These are phyloP conservation scores for Hoplodrina ambigua DNA, from an alignment of 2,888 invertebrate genomes.

Conservation along the genomic window DNA sequence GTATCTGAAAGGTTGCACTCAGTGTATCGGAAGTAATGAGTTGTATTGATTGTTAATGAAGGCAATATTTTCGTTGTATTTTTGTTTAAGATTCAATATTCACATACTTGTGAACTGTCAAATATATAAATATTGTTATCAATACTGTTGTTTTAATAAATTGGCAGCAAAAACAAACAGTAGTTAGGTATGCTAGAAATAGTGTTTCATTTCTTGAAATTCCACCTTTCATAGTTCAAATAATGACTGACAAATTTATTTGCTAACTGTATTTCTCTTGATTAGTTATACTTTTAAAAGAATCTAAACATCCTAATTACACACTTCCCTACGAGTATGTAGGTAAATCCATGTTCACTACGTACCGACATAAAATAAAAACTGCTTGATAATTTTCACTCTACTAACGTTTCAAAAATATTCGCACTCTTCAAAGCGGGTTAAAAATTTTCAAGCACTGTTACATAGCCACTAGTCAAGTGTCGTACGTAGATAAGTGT, in stretches of 20 bases:
- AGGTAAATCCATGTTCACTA: too few relatives aligned
- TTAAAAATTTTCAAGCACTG: constrained; percentile 14
- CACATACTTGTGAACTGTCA: too few relatives aligned
- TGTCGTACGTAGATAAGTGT: constrained; percentile 13
- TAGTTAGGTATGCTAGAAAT: not conserved
- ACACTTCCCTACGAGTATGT: too few relatives aligned
- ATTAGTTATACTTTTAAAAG: too few relatives aligned
- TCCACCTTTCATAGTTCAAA: too few relatives aligned
- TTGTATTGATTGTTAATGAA: constrained; percentile 22
- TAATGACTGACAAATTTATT: too few relatives aligned
- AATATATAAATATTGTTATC: not conserved
- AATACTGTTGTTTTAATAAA: not conserved
- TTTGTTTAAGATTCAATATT: not conserved
- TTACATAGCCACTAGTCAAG: constrained; percentile 23
- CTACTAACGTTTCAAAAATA: constrained; percentile 17
- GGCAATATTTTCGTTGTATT: not conserved
- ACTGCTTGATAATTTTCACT: constrained; percentile 23
- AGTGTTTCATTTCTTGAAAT: too few relatives aligned
- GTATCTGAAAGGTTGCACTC: constrained; percentile 30
- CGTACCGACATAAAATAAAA: constrained; percentile 8
- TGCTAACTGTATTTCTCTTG: too few relatives aligned
- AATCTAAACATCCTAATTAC: not conserved
- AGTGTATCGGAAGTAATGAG: constrained; percentile 24
- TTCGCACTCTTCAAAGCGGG: constrained; percentile 12
- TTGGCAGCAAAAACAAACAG: not conserved